These are phyloP conservation scores for Drosophila austrosaltans DNA, from an alignment of 2,888 invertebrate species.

Conservation along the genomic window DNA sequence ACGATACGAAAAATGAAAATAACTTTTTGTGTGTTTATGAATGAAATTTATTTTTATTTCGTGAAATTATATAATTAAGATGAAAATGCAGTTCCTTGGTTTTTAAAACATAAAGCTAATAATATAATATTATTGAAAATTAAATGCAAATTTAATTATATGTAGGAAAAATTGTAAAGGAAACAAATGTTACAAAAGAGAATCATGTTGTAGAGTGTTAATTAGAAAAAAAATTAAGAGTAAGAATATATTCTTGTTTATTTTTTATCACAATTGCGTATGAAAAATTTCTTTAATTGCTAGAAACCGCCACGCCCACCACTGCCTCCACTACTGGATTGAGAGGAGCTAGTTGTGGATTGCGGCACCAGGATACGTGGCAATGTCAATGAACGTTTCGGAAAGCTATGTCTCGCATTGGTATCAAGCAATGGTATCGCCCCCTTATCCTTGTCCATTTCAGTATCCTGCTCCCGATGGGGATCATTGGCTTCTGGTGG, in stretches of 20 bases:
- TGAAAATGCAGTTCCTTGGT: slow-evolving; percentile 57
- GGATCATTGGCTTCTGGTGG: slow-evolving; percentile 4
- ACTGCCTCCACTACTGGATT: slow-evolving; percentile 39
- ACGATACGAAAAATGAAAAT: slow-evolving; percentile 34
- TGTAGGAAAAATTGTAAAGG: slow-evolving; percentile 52
- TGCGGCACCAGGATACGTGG: slow-evolving; percentile 75
- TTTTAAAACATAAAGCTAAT: slow-evolving; percentile 41
- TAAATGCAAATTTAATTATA: slow-evolving; percentile 45
- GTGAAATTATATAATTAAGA: slow-evolving; percentile 48
- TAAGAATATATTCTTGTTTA: slow-evolving; percentile 56
- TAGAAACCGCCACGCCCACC: slow-evolving; percentile 78
- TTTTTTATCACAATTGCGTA: slow-evolving; percentile 83
- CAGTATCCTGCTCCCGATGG: slow-evolving; percentile 41
- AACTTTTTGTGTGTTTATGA: slow-evolving; percentile 17
- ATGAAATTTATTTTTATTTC: slow-evolving; percentile 54
- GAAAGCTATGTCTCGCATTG: slow-evolving; percentile 57
- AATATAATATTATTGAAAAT: slow-evolving; percentile 26
- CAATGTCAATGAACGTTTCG: slow-evolving; percentile 79
- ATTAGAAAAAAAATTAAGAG: too few relatives aligned
- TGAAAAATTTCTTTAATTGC: slow-evolving; percentile 82
- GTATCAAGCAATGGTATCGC: background rate
- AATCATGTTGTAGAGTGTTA: slow-evolving; percentile 29
- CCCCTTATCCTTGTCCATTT: background rate
- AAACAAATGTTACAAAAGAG: slow-evolving; percentile 77
- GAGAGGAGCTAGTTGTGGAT: slow-evolving; percentile 46